A percentile compares a stretch with the other conserved stretches of the same genome.
These are phyloP conservation scores for Ischnus inquisitorius DNA, from an alignment of 2,888 invertebrate genomes.

Conservation along the genomic window DNA sequence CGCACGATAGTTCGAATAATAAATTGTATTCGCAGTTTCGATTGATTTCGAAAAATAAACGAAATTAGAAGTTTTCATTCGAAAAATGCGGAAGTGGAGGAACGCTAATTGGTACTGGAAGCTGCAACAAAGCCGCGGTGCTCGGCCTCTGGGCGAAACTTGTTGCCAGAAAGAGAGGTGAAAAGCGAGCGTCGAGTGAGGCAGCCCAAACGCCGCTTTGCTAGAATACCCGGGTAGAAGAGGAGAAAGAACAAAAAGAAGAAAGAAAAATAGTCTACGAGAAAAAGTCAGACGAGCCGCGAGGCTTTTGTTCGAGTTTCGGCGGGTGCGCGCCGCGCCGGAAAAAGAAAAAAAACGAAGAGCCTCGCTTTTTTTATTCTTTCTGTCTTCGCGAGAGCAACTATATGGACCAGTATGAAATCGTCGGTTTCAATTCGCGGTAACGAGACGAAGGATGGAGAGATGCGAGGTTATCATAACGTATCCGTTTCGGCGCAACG, in stretches of 20 bases:
- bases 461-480: background rate
- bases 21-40: background rate
- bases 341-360: background rate
- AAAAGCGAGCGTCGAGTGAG: constrained; percentile 23
- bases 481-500: background rate
- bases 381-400: background rate
- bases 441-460: background rate
- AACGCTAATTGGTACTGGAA: constrained; percentile 57
- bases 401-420: constrained; percentile 1
- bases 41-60: constrained; percentile 7
- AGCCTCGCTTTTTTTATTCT: constrained; percentile 1
- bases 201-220: constrained; percentile 10
- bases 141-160: constrained; percentile 44
- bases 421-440: constrained; percentile 18
- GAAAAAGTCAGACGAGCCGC: constrained; percentile 42
- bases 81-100: constrained; percentile 6
- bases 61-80: constrained; percentile 14
- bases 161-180: constrained; percentile 40
- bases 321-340: constrained; percentile 3
- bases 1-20: background rate
- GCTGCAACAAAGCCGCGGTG: constrained; percentile 43
- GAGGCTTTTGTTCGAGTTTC: constrained; percentile 53
- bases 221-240: constrained; percentile 30
- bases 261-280: constrained; percentile 34
- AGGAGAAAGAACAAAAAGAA: constrained; percentile 11